Conservation (phyloP, 2,888 invertebrate species). For the Teleiodes luculella region DNA sequence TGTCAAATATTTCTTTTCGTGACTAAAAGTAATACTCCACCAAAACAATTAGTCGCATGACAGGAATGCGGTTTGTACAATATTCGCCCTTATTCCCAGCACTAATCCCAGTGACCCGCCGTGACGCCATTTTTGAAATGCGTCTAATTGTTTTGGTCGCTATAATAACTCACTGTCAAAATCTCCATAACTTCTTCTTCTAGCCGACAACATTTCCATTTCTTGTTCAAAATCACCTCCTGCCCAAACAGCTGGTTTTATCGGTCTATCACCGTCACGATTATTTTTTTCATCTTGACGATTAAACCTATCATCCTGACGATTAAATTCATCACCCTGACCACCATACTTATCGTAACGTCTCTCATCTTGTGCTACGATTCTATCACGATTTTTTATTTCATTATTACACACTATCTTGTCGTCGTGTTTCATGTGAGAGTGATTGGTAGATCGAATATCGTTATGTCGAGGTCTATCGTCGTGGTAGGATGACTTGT, state of each 20-base stretch:
- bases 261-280: conserved; percentile 4
- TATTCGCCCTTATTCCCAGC: too few relatives aligned
- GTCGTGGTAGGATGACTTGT: background rate
- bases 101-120: too few relatives aligned
- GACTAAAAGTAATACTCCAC: too few relatives aligned
- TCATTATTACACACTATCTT: conserved; percentile 6
- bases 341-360: too few relatives aligned
- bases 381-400: too few relatives aligned
- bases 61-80: too few relatives aligned
- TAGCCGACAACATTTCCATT: background rate
- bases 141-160: too few relatives aligned
- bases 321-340: background rate
- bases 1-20: too few relatives aligned
- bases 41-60: too few relatives aligned
- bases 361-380: too few relatives aligned
- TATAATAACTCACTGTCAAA: conserved; percentile 47
- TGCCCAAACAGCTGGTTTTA: conserved; percentile 18
- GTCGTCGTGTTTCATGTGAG: background rate
- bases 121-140: too few relatives aligned
- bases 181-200: conserved; percentile 54
- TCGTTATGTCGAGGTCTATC: background rate
- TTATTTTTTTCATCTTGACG: background rate
- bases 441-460: background rate
- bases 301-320: background rate
- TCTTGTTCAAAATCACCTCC: conserved; percentile 19